A percentile compares a stretch with the other conserved stretches of the same genome.
These are phyloP conservation scores for Xenopus tropicalis DNA, from an alignment of 2,113 vertebrate genomes.

Conservation along the genomic window UCB_Xtro_10.0 CM004451.2:28648001-28648500, in stretches of 20 bases:
- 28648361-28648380: slow-evolving; percentile 41
- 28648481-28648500: slow-evolving; percentile 26
- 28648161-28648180: background rate
- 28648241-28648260: slow-evolving; percentile 18
- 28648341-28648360: slow-evolving; percentile 8
- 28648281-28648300: slow-evolving; percentile 40
- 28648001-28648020: too few species aligned
- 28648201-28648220: slow-evolving; percentile 21
- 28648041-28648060: too few species aligned
- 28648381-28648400: slow-evolving; percentile 29
- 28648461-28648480: slow-evolving; percentile 39
- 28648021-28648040: too few species aligned
- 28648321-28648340: slow-evolving; percentile 8
- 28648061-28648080: too few species aligned
- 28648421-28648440: slow-evolving; percentile 24
- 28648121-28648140: too few species aligned
- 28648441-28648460: slow-evolving; percentile 22
- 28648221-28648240: slow-evolving; percentile 21
- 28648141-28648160: too few species aligned
- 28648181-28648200: slow-evolving; percentile 14
- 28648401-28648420: slow-evolving; percentile 25
- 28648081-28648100: too few species aligned
- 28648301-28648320: slow-evolving; percentile 25
- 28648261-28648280: background rate
- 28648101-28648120: too few species aligned